Evolutionary conservation across 92 coral and sea anemone species (phyloP), one percentile per base, ranked within the genome.

Genomic region (Siderastrea siderea): DNA sequence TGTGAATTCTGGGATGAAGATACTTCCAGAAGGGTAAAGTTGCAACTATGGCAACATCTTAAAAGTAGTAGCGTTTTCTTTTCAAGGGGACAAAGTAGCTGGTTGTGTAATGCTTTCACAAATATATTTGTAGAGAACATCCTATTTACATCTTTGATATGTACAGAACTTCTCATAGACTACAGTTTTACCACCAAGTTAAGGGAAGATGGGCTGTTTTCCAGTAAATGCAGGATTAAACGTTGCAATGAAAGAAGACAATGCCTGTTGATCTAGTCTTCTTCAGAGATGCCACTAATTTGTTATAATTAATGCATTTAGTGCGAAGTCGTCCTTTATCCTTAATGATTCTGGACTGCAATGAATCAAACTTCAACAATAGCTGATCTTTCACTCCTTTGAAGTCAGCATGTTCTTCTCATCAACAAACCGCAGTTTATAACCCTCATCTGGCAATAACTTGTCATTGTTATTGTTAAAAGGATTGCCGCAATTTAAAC

Each of bases 401-500:
- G 57, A 55, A 1, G 66, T 44, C 10, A 68, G 12, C 59, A 81
- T 7, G 45, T 44, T 54, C 4, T 81, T 69, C 54, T 55, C 77
- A 70, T 58, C 66, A 49, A 55, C 80, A 61, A 62, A 73, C 70
- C 52, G 17, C 79, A 63, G 46, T 16, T 60, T 48, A 15, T 16
- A 84, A 13, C 53, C 68, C 50, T 75, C 73, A 47, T 84, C 87
- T 38, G 63, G 43, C 52, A 16, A 15, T 68, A 81, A 6, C 69
- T 90, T 93, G 44, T 80, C 79, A 63, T 95, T 95, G 85, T 95
- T 92, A 48, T 94, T 88, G 54, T 87, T 95, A 46, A 74, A 94
- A 57, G 98, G 98, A 84, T 95, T 95, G 52, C 96, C 96, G 81
- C 98, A 95, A 47, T 75, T 74, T 11, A 87, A 82, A 81, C 98